phyloP scores from a whole-genome alignment of 2,113 vertebrate genomes.

The Brachyhypopomus occidentalis region DNA sequence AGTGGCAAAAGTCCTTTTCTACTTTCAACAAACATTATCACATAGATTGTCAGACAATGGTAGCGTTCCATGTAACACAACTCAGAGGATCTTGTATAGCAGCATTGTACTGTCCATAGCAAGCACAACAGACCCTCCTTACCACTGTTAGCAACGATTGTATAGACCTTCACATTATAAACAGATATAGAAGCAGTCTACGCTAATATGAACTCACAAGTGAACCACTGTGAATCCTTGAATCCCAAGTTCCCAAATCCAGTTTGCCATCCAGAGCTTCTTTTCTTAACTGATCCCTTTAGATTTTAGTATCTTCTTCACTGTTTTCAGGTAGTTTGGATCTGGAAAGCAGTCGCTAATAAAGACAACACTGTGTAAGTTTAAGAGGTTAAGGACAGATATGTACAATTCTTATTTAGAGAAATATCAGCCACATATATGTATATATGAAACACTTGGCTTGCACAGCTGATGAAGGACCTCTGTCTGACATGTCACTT shows the following conservation, averaged over 20 bases:
- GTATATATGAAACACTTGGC: no score
- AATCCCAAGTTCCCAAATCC: background rate
- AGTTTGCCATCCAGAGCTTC: background rate
- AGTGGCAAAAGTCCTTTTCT: no score
- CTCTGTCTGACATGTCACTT: no score
- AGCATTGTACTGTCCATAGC: background rate
- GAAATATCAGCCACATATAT: background rate
- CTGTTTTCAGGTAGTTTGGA: constrained; percentile 63
- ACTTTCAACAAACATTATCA: no score
- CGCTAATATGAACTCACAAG: no score
- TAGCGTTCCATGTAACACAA: background rate
- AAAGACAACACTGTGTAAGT: constrained; percentile 16
- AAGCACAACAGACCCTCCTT: background rate
- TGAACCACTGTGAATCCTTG: background rate
- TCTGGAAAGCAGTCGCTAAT: constrained; percentile 63
- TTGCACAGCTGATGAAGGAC: no score
- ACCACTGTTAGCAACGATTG: background rate
- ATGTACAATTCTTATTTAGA: background rate
- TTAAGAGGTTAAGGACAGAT: background rate
- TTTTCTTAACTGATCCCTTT: constrained; percentile 62
- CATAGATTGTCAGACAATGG: no score
- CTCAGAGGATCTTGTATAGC: background rate
- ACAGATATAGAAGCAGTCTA: no score
- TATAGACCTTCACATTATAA: background rate
- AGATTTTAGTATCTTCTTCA: constrained; percentile 61